A percentile compares a stretch with the other conserved stretches of the same genome.
Evolutionary conservation across 2,797 vertebrate species (phyloP).

Genomic region (Chiloscyllium punctatum): DNA sequence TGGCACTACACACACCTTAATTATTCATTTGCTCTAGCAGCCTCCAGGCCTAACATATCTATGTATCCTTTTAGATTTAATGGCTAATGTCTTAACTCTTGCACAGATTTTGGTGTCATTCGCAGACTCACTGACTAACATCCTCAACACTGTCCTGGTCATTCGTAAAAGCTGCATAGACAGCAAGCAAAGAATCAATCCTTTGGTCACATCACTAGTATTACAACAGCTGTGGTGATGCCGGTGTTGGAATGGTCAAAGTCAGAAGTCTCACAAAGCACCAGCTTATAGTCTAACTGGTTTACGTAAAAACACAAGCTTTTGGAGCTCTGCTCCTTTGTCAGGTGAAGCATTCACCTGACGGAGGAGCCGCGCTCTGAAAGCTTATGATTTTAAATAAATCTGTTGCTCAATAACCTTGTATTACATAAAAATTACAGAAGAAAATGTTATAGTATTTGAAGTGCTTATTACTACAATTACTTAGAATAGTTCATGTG

Average conservation of each 20-base stretch:
- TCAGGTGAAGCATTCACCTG: too few species aligned
- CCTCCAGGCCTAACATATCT: background rate
- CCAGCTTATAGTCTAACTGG: too few species aligned
- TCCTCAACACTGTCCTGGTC: background rate
- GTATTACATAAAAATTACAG: background rate
- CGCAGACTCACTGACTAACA: background rate
- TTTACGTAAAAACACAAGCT: too few species aligned
- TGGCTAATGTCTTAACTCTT: background rate
- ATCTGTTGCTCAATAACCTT: too few species aligned
- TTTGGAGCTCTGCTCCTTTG: too few species aligned
- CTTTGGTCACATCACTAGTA: background rate
- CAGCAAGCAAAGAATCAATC: background rate
- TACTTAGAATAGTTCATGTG: background rate
- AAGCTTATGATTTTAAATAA: too few species aligned
- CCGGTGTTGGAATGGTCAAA: background rate
- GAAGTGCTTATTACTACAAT: background rate
- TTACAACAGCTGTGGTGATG: too few species aligned
- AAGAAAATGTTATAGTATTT: background rate
- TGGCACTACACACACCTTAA: background rate
- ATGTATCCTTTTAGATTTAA: background rate
- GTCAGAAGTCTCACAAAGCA: too few species aligned
- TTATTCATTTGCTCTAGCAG: background rate
- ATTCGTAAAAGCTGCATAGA: background rate
- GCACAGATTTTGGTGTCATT: background rate
- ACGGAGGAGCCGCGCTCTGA: too few species aligned